Evolutionary conservation across 2,113 vertebrate species (phyloP).

Genomic region (Oreochromis niloticus): DNA sequence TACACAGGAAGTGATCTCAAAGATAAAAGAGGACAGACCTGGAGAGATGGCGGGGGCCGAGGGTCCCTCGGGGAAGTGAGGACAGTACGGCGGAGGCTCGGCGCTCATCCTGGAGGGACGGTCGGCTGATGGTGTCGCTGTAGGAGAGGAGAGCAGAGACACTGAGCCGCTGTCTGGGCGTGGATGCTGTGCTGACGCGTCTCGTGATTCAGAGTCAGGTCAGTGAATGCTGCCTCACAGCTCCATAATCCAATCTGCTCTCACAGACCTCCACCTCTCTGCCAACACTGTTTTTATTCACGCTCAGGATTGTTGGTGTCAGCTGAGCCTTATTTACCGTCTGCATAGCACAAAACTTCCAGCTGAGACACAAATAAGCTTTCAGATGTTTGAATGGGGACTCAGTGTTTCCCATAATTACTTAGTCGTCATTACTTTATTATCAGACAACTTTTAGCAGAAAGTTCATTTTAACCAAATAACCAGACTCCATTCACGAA

Average conservation of each 20-base stretch:
- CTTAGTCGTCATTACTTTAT: not conserved
- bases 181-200: not conserved
- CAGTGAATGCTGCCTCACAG: not conserved
- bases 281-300: not conserved
- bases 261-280: not conserved
- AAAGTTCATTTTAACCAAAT: not conserved
- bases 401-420: not conserved
- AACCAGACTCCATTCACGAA: fast-evolving
- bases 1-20: not conserved
- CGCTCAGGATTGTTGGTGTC: not conserved
- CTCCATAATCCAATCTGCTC: conserved; percentile 2
- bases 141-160: not conserved
- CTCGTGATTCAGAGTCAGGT: not conserved
- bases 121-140: not conserved
- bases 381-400: fast-evolving
- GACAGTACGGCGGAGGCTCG: conserved; percentile 31
- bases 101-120: conserved; percentile 11
- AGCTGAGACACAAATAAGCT: not conserved
- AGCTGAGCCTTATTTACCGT: not conserved
- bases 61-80: not conserved
- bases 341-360: not conserved
- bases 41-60: not conserved
- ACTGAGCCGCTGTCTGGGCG: not conserved
- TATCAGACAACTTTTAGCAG: not conserved
- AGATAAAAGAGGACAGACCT: not conserved